Conservation (phyloP, 2,113 vertebrate genomes). For the Lepus europaeus region DNA sequence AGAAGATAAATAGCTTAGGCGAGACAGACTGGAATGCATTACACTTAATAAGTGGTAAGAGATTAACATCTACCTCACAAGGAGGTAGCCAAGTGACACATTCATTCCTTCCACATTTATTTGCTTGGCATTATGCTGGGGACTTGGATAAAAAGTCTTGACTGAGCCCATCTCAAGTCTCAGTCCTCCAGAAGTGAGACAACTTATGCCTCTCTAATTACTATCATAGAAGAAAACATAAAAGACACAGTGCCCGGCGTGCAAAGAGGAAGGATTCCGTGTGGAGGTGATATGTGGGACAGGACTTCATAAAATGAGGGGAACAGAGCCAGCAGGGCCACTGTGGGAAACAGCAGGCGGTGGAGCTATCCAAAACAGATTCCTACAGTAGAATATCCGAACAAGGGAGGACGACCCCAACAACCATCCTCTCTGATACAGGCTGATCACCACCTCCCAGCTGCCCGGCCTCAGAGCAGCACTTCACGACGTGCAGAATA, state of each 20-base stretch:
- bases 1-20: background rate
- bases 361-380: constrained; percentile 12
- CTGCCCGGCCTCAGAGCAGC: background rate
- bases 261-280: background rate
- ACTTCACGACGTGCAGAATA: background rate
- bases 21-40: background rate
- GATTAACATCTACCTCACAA: background rate
- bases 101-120: background rate
- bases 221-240: background rate
- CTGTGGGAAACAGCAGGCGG: background rate
- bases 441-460: background rate
- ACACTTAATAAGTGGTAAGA: background rate
- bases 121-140: background rate
- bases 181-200: background rate
- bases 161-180: background rate
- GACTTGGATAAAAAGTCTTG: background rate
- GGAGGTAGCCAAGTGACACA: background rate
- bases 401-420: background rate
- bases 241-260: background rate
- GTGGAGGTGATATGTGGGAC: background rate
- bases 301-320: background rate
- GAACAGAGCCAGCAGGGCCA: background rate
- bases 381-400: background rate
- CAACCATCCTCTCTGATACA: background rate
- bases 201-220: background rate